Evolutionary conservation across 2,113 vertebrate species (phyloP), one percentile per base, ranked within the genome.

Genomic region (Psammodynastes pulverulentus): DNA sequence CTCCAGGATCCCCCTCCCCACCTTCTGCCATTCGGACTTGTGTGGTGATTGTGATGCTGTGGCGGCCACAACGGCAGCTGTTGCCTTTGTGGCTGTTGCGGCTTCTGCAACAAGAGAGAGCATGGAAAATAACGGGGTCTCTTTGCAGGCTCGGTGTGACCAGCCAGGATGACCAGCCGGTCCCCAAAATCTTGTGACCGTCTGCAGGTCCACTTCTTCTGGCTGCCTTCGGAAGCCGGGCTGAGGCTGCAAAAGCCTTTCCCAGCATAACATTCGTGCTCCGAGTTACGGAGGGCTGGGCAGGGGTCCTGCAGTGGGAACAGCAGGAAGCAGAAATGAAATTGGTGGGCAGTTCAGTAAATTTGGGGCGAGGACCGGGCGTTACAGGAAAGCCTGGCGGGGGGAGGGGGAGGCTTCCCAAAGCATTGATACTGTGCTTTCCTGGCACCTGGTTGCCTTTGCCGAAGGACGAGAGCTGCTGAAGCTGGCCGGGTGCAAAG

Each of bases 1-100:
- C 94, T 96, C 95, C 96, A 96, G 96, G 96, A 95, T 92, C 95
- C 93, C 93, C n/a, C 3, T 94, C 92, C 93, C 84, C 0, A 90
- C 0, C 2, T 86, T 86, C 84, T 54, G 90, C 85, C 48, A 43
- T 58, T 29, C 8, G 3, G 92, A 34, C 45, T 48, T 48, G 45
- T 19, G 51, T 56, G 43, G 3, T 10, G 5, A 6, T 29, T 84
- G 46, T 10, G 23, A 79, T 12, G 53, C 34, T 8, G 21, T 24
- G 12, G 1, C n/a, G 84, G 39, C 39, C 34, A 29, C 43, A 3
- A 85, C n/a, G n/a, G 8, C 12, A 23, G 12, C 34, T 26, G 53
- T 3, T 23, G 45, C 1, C 15, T 9, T 48, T 21, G 13, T 39
- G 15, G n/a, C 39, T 89, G 53, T 6, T 46, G 12, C 1, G 12